A percentile compares a stretch with the other conserved stretches of the same genome.
These are phyloP conservation scores for Thermophis baileyi DNA, from an alignment of 2,113 vertebrate genomes.

Conservation along the genomic window DNA sequence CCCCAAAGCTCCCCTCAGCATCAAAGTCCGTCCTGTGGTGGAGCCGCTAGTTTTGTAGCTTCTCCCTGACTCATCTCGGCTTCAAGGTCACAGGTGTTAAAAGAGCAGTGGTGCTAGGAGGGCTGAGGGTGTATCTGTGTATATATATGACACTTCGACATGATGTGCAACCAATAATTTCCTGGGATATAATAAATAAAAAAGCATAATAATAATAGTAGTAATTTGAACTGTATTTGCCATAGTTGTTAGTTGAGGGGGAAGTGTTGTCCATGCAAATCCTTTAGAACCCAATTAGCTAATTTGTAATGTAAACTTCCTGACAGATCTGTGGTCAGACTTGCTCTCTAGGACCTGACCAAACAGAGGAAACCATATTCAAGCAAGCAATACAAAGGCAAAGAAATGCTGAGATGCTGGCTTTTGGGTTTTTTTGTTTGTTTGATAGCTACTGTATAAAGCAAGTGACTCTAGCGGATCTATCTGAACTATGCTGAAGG, in stretches of 20 bases:
- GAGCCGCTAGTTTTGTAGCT: constrained; percentile 74
- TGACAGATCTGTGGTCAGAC: constrained; percentile 53
- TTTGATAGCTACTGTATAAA: neutral
- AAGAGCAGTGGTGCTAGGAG: constrained; percentile 71
- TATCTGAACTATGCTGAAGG: neutral
- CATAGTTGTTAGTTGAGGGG: constrained; percentile 49
- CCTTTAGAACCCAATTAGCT: constrained; percentile 71
- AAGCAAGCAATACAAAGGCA: constrained; percentile 35
- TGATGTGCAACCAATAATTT: constrained; percentile 69
- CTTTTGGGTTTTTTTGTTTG: neutral
- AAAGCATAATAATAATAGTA: constrained; percentile 42
- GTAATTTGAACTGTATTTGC: constrained; percentile 36
- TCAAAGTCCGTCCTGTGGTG: constrained; percentile 81
- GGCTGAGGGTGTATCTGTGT: constrained; percentile 59
- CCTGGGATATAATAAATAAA: constrained; percentile 36
- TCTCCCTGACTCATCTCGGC: constrained; percentile 74
- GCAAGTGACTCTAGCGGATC: neutral
- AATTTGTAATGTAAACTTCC: constrained; percentile 69
- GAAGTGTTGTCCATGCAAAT: constrained; percentile 68
- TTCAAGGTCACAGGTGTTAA: constrained; percentile 80
- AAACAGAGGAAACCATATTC: constrained; percentile 37
- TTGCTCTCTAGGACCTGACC: constrained; percentile 48
- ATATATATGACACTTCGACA: constrained; percentile 63
- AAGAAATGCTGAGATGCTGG: neutral
- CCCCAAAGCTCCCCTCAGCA: constrained; percentile 81